Conservation (phyloP, 2,888 invertebrate species). For the Drosophila neutralis region DNA sequence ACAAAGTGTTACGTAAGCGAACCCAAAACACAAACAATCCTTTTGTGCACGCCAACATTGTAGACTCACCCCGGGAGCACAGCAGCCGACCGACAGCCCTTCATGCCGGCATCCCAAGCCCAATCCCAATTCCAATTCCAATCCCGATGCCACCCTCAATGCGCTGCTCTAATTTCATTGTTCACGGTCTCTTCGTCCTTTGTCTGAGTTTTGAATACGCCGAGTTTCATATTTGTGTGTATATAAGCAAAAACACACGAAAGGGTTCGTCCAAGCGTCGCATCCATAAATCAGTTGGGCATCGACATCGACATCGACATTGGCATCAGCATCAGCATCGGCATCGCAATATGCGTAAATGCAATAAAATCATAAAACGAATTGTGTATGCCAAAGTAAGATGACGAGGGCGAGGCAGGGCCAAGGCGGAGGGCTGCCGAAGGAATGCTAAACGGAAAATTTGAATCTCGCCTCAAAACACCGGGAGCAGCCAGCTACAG, state of each 20-base stretch:
- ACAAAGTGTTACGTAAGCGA: constrained; percentile 70
- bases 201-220: constrained; percentile 73
- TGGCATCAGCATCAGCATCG: constrained; percentile 26
- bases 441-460: constrained; percentile 66
- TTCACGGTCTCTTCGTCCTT: constrained; percentile 71
- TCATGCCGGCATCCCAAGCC: not conserved
- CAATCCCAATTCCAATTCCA: not conserved
- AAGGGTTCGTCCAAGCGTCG: constrained; percentile 60
- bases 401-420: constrained; percentile 5
- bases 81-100: constrained; percentile 6
- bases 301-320: constrained; percentile 43
- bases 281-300: constrained; percentile 79
- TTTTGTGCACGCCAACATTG: constrained; percentile 46
- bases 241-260: constrained; percentile 29
- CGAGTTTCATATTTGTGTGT: constrained; percentile 44
- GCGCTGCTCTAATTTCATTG: constrained; percentile 78
- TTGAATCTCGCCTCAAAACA: constrained; percentile 60
- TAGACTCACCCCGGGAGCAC: constrained; percentile 27
- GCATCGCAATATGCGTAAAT: constrained; percentile 73
- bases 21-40: constrained; percentile 60
- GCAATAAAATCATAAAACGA: constrained; percentile 81
- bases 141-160: constrained; percentile 62
- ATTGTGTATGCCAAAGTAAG: constrained; percentile 55
- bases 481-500: constrained; percentile 24
- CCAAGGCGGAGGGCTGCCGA: constrained; percentile 6